Evolutionary conservation across 2,888 invertebrate genomes (phyloP), one percentile per base, ranked within the genome.

Genomic region (Dynastes grantii): DNA sequence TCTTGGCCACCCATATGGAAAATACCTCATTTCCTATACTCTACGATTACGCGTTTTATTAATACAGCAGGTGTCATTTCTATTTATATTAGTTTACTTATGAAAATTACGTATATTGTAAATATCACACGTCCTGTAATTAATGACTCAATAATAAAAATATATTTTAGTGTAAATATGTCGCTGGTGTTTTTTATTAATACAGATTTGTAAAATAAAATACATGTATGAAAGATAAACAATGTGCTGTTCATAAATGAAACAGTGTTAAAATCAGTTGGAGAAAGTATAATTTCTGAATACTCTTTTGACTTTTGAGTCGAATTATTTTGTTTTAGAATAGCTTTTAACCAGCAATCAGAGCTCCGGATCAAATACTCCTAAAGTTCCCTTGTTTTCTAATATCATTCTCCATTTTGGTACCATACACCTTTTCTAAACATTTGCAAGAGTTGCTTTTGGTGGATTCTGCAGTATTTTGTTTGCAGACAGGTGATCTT

Each of bases 21-120:
- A 11, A 13, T 63, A 32, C 29, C 13, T 29, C 5, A 1, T 29
- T 22, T 22, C 22, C 22, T 22, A 22, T 61, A 29, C 61, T 22
- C 16, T 61, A 61, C 27, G 22, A 22, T n/a, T 27, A 27, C 27
- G 22, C 9, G 61, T 11, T 13, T 32, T 63, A 32, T 63, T n/a
- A 32, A 32, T 63, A 9, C 13, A 63, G 13, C 29, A 55, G 29
- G 63, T 63, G 63, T 63, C 32, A 63, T 63, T 63, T 27, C 32
- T 27, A 32, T 63, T 45, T 45, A 45, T 4, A 63, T 61, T 61
- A 29, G 61, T 27, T 61, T 61, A 61, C 61, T 27, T 63, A 63
- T 29, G 63, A 63, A 63, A 63, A 63, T 32, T 63, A 63, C 55
- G 2, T n/a, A n/a, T 55, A n/a, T 55, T n/a, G 55, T 16, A 55